Evolutionary conservation across 2,888 invertebrate genomes (phyloP), one percentile per base, ranked within the genome.

Genomic region (Caenorhabditis auriculariae): DNA sequence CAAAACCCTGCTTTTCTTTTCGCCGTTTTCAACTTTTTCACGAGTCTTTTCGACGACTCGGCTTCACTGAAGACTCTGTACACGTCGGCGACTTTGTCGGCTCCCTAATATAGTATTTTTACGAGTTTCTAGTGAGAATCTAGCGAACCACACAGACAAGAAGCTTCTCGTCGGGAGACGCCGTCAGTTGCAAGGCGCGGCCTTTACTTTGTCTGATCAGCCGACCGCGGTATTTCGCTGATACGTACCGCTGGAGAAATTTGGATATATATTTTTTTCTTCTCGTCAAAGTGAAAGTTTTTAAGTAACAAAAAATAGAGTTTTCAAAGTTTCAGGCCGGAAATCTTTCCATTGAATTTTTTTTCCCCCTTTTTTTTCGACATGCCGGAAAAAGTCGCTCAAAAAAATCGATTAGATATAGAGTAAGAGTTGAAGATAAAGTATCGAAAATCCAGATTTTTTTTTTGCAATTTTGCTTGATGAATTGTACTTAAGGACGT

Each of bases 121-220:
- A 19, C 9, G 1, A 1, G 15, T 15, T 15, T 41, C 19, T n/a
- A 41, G 9, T 12, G n/a, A 32, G n/a, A 32, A 32, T 9, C 35
- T 32, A 32, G 35, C n/a, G 35, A 70, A 84, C 84, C 81, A 91
- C 90, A 81, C 91, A 91, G 1, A 88, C 88, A 3, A 95, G 81
- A 21, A 91, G 83, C 61, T 87, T 86, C 65, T 89, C 88, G 21
- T 89, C 87, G 0, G 85, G 83, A 83, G 94, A 92, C 1, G 88
- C 86, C 17, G 86, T 84, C 76, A 94, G 85, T 23, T 88, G 88
- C 0, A 89, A 87, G 1, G 93, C 89, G 72, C 92, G 86, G 3
- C 91, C 92, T 70, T 86, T 87, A 0, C 90, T 89, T 28, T 88
- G 87, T 49, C 93, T 87, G 62, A 91, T 85, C 41, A 95, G 86